Percentiles rank a stretch among this genome's conserved stretches.
Evolutionary conservation across 2,797 vertebrate genomes (phyloP).

Genomic region (Acridotheres tristis): DNA sequence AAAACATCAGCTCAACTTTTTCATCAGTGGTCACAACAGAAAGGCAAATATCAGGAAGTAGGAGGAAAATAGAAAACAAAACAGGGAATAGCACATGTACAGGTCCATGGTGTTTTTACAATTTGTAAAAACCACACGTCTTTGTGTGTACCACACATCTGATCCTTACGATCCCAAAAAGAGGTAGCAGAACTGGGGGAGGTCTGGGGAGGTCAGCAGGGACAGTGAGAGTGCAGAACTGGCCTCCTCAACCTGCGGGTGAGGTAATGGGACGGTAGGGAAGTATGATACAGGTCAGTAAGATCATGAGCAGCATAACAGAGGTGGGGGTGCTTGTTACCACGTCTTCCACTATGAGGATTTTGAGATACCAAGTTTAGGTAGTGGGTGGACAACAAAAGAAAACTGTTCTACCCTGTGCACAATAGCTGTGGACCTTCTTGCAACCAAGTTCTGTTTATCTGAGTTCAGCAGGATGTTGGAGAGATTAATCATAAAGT

Average conservation of each 20-base stretch:
- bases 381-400: background rate
- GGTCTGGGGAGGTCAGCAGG: background rate
- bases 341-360: background rate
- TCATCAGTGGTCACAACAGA: background rate
- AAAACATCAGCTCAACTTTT: background rate
- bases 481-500: background rate
- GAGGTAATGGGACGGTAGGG: background rate
- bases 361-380: background rate
- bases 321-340: background rate
- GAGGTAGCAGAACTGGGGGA: background rate
- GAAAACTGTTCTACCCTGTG: background rate
- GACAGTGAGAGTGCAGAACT: background rate
- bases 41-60: background rate
- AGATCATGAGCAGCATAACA: background rate
- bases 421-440: background rate
- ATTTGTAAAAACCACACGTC: background rate
- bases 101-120: background rate
- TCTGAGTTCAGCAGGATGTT: background rate
- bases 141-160: too few relatives aligned
- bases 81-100: background rate
- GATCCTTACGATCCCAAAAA: background rate
- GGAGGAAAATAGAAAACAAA: background rate
- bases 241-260: background rate
- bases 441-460: background rate
- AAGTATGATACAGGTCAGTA: background rate